Evolutionary conservation across 2,888 invertebrate genomes (phyloP).

Genomic region (Ligdia adustata): DNA sequence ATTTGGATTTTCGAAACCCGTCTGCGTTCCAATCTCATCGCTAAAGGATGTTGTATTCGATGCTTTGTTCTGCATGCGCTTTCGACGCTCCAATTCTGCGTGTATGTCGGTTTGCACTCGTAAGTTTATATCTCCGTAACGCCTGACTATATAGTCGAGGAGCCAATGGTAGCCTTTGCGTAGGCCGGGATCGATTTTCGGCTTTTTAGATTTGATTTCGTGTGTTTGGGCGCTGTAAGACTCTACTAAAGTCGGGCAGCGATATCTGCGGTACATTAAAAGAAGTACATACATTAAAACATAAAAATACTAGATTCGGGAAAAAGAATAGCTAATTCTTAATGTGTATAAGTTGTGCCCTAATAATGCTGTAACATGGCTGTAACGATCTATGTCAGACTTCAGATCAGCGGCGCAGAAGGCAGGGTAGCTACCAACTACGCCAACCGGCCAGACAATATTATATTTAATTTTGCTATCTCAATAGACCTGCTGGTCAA

Average conservation of each 20-base stretch:
- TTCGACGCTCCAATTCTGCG: conserved; percentile 80
- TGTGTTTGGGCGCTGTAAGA: conserved; percentile 84
- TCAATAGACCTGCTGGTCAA: too few species aligned
- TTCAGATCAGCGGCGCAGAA: too few species aligned
- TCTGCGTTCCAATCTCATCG: conserved; percentile 73
- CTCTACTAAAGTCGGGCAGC: conserved; percentile 92
- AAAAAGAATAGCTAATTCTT: too few species aligned
- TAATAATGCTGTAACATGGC: too few species aligned
- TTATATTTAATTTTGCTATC: too few species aligned
- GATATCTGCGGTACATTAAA: too few species aligned
- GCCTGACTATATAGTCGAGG: conserved; percentile 86
- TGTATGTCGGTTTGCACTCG: conserved; percentile 86
- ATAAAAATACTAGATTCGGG: too few species aligned
- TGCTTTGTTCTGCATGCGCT: conserved; percentile 62
- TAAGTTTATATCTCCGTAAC: conserved; percentile 85
- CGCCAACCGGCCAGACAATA: too few species aligned
- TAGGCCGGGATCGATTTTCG: conserved; percentile 86
- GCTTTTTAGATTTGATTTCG: conserved; percentile 62
- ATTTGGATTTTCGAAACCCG: conserved; percentile 78
- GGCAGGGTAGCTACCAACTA: too few species aligned
- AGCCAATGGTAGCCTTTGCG: conserved; percentile 89
- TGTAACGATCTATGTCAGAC: too few species aligned
- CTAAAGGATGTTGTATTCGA: conserved; percentile 67
- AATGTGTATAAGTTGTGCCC: too few species aligned
- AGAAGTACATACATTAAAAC: too few species aligned